A percentile compares a stretch with the other conserved stretches of the same genome.
These are phyloP conservation scores for Ceryle rudis DNA, from an alignment of 2,797 vertebrate genomes.

Conservation along the genomic window DNA sequence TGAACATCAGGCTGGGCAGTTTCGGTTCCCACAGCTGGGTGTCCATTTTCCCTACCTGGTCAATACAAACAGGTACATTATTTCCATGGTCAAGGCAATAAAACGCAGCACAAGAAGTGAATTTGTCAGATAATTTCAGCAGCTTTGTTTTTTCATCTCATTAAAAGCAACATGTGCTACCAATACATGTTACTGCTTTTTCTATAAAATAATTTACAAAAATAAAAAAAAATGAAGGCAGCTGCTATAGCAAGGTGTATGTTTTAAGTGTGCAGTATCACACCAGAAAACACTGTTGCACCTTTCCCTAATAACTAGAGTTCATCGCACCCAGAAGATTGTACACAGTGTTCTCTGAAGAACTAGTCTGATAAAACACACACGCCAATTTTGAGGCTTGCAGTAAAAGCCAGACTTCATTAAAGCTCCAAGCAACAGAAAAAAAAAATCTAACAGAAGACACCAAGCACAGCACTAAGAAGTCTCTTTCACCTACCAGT, in stretches of 20 bases:
- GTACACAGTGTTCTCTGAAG: not conserved
- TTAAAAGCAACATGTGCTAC: not conserved
- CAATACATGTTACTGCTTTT: not conserved
- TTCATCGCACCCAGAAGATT: not conserved
- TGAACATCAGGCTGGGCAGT: rapidly evolving
- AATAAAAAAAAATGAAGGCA: not conserved
- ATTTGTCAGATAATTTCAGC: not conserved
- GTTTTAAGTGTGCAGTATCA: not conserved
- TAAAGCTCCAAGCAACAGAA: not conserved
- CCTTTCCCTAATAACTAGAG: not conserved
- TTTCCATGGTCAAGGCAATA: not conserved
- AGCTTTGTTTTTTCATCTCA: not conserved
- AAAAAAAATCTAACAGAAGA: not conserved
- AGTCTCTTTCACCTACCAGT: rapidly evolving
- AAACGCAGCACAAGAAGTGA: not conserved
- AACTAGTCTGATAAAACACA: not conserved
- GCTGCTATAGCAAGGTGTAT: not conserved
- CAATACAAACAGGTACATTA: not conserved
- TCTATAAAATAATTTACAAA: not conserved
- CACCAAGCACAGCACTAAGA: not conserved
- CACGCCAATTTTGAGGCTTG: not conserved
- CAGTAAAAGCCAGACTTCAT: not conserved
- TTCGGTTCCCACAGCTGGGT: not conserved
- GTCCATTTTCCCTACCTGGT: not conserved
- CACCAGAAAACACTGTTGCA: not conserved